phyloP scores from a whole-genome alignment of 2,888 invertebrate genomes.

The Scaptomyza reducta region DNA sequence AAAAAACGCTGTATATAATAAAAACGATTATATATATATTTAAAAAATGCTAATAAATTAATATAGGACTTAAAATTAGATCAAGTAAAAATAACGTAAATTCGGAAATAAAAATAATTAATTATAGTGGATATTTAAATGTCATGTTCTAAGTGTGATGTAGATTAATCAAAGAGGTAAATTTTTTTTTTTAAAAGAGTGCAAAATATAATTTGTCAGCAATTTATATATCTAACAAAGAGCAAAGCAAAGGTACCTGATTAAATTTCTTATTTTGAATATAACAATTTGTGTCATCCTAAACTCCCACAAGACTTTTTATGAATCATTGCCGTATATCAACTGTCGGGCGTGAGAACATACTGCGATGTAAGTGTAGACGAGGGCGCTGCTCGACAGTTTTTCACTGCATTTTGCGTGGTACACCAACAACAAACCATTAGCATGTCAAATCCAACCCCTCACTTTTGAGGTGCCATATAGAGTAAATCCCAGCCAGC shows the following conservation, averaged over 20 bases:
- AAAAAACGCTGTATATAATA: too few species aligned
- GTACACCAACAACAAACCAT: conserved; percentile 53
- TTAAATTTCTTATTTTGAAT: conserved; percentile 30
- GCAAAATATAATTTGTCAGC: neutral
- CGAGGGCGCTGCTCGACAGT: conserved; percentile 41
- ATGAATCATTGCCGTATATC: conserved; percentile 38
- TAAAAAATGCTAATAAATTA: too few species aligned
- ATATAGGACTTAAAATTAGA: too few species aligned
- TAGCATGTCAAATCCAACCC: conserved; percentile 58
- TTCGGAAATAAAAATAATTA: too few species aligned
- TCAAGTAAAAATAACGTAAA: too few species aligned
- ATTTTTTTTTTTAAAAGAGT: neutral
- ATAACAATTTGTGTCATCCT: conserved; percentile 61
- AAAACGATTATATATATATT: too few species aligned
- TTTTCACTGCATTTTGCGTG: conserved; percentile 59
- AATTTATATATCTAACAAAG: neutral
- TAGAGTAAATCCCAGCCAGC: conserved; percentile 49
- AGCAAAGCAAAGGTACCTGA: conserved; percentile 4
- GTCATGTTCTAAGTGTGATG: too few species aligned
- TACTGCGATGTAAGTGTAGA: conserved; percentile 30
- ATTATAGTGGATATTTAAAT: too few species aligned
- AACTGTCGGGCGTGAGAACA: conserved; percentile 65
- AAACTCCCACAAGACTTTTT: conserved; percentile 37
- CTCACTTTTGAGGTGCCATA: conserved; percentile 38
- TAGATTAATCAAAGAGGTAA: too few species aligned